Evolutionary conservation across 1,140 invertebrate species (phyloP), one percentile per base, ranked within the genome.

Genomic region (Hyles vespertilio): DNA sequence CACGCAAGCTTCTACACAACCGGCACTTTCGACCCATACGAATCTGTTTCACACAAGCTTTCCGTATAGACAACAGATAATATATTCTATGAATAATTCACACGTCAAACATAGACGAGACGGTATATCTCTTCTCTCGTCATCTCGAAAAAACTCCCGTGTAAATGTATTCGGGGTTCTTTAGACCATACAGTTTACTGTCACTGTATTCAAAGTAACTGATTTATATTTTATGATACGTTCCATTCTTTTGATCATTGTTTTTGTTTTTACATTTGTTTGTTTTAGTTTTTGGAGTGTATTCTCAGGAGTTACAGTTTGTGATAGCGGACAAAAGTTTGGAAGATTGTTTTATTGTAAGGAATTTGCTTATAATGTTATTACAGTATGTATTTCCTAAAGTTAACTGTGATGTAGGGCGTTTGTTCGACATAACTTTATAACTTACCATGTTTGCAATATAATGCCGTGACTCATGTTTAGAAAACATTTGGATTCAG

Each of bases 11-110:
- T 40, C 36, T 40, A 40, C 4, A 40, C 5, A 40, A 40, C 5
- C 36, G 36, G 36, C 8, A 40, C 8, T 40, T 8, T 40, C 36
- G 36, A 8, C 36, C 8, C 36, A 40, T 40, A 40, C 36, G 36
- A 40, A 40, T 40, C 36, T 40, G 36, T 40, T 40, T 40, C 36
- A 8, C 8, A 5, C 36, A 40, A 40, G 3, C 36, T 8, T 22
- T 22, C 22, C 22, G 22, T 22, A 8, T 40, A 40, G 5, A 40
- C 36, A 58, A 59, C 54, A 63, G 70, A 66, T 70, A 74, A 79
- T 69, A 79, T 79, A 79, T 79, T 79, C 69, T 65, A 77, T 74
- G 76, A 77, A 79, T 79, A 75, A 79, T 79, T 73, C 72, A 75
- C 66, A 59, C 57, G 70, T 77, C 66, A 77, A 74, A 72, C 68